A percentile compares a stretch with the other conserved stretches of the same genome.
These are phyloP conservation scores for Sinocyclocheilus grahami DNA, from an alignment of 2,113 vertebrate genomes.

Conservation along the genomic window DNA sequence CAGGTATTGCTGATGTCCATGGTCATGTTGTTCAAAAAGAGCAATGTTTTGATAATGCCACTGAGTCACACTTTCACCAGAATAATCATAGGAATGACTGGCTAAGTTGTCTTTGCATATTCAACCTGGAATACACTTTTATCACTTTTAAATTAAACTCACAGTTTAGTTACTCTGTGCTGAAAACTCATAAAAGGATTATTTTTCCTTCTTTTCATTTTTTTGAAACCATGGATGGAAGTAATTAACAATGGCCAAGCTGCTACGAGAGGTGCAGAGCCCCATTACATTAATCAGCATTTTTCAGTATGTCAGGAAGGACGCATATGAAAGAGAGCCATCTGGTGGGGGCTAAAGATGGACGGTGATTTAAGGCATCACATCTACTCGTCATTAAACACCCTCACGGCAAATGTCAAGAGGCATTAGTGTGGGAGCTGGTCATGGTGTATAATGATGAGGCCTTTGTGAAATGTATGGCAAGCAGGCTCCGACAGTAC, in stretches of 20 bases:
- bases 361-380: constrained; percentile 42
- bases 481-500: background rate
- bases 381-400: constrained; percentile 41
- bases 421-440: constrained; percentile 30
- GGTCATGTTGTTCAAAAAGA: background rate
- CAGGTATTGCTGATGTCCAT: background rate
- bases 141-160: background rate
- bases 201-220: background rate
- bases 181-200: background rate
- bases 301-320: constrained; percentile 51
- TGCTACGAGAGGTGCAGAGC: constrained; percentile 47
- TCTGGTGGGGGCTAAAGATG: constrained; percentile 58
- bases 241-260: constrained; percentile 50
- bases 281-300: constrained; percentile 59
- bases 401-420: constrained; percentile 46
- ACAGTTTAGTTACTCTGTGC: too few relatives aligned
- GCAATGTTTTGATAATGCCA: background rate
- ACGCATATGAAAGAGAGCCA: constrained; percentile 61
- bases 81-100: background rate
- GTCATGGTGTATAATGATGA: constrained; percentile 34
- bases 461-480: constrained; percentile 12
- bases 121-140: background rate
- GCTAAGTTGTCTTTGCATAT: background rate
- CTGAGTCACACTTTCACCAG: background rate
- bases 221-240: constrained; percentile 48